These are phyloP conservation scores for Helobdella robusta DNA, from an alignment of 2,888 invertebrate genomes.

Conservation along the genomic window DNA sequence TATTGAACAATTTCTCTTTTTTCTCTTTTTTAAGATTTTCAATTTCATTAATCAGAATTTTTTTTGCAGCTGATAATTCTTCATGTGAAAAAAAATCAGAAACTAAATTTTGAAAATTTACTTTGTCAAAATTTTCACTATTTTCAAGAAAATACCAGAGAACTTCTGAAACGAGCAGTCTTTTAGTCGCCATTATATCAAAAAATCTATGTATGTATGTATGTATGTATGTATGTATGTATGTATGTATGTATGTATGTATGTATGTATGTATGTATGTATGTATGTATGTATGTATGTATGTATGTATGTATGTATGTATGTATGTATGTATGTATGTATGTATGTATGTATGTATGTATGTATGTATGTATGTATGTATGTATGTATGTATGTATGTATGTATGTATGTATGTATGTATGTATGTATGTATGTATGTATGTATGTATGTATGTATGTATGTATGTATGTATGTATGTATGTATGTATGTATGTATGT, in stretches of 20 bases:
- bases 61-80: no score
- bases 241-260: not conserved
- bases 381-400: slow-evolving; percentile 2
- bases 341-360: slow-evolving; percentile 2
- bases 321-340: slow-evolving; percentile 2
- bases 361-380: slow-evolving; percentile 2
- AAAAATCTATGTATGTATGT: slow-evolving; percentile 6
- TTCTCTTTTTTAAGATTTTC: no score
- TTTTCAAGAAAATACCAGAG: no score
- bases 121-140: no score
- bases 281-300: not conserved
- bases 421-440: not conserved
- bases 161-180: no score
- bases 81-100: no score
- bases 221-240: slow-evolving; percentile 9
- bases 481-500: slow-evolving; percentile 24
- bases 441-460: slow-evolving; percentile 26
- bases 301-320: slow-evolving; percentile 2
- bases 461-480: slow-evolving; percentile 26
- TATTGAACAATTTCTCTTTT: no score
- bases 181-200: no score
- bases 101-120: no score
- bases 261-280: not conserved
- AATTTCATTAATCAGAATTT: no score
- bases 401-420: slow-evolving; percentile 1